phyloP scores from a whole-genome alignment of 2,888 invertebrate genomes.

The Fragum whitleyi region DNA sequence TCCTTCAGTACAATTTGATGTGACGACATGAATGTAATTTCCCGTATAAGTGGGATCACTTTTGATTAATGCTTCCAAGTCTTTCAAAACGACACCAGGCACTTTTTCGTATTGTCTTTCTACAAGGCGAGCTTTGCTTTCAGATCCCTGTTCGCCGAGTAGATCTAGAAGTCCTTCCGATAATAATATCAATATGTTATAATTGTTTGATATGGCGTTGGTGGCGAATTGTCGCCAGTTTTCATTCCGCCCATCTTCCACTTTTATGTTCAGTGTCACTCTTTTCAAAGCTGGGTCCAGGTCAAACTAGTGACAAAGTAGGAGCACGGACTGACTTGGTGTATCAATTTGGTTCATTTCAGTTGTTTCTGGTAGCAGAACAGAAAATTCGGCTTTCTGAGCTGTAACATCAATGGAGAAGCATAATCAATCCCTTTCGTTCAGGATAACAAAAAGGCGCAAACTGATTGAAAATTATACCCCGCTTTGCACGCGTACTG shows the following conservation, averaged over 20 bases:
- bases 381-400: no score
- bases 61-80: neutral
- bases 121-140: neutral
- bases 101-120: neutral
- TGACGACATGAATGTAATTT: neutral
- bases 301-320: neutral
- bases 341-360: no score
- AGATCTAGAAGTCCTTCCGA: neutral
- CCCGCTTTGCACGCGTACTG: no score
- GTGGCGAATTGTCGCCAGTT: slow-evolving; percentile 3
- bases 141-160: neutral
- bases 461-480: no score
- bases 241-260: neutral
- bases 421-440: no score
- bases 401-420: no score
- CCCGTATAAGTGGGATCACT: neutral
- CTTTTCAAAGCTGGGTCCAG: neutral
- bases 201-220: neutral
- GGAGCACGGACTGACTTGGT: neutral
- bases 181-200: neutral
- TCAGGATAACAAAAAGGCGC: no score
- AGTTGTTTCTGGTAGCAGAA: no score
- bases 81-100: neutral
- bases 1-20: neutral
- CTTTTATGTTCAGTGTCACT: neutral